These are phyloP conservation scores for Malthinus flaveolus DNA, from an alignment of 2,888 invertebrate genomes.

Conservation along the genomic window DNA sequence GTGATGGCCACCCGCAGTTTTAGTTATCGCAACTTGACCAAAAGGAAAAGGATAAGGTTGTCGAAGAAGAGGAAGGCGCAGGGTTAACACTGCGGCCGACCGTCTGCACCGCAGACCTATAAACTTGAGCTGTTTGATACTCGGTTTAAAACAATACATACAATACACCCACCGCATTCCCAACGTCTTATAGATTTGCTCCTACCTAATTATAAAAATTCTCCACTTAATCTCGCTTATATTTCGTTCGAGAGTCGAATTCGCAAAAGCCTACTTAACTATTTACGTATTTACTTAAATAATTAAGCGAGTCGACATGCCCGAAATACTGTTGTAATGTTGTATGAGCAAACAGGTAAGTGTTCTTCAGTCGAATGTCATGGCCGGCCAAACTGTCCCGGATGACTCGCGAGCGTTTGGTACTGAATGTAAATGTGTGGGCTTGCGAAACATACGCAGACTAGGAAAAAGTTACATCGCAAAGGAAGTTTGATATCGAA, in stretches of 20 bases:
- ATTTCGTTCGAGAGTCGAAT: neutral
- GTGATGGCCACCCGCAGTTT: slow-evolving; percentile 29
- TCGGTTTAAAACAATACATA: slow-evolving; percentile 13
- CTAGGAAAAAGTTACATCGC: slow-evolving; percentile 33
- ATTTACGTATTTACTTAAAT: slow-evolving; percentile 23
- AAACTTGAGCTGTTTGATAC: slow-evolving; percentile 20
- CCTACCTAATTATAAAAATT: slow-evolving; percentile 17
- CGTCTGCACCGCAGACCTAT: slow-evolving; percentile 32
- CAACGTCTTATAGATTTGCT: slow-evolving; percentile 29
- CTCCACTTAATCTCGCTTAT: slow-evolving; percentile 8
- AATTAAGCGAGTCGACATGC: slow-evolving; percentile 25
- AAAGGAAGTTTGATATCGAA: slow-evolving; percentile 49
- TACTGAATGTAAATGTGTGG: slow-evolving; percentile 33
- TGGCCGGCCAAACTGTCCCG: slow-evolving; percentile 34
- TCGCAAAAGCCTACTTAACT: too few relatives aligned
- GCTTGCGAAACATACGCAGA: slow-evolving; percentile 24
- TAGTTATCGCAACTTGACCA: slow-evolving; percentile 21
- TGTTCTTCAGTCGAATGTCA: slow-evolving; percentile 29
- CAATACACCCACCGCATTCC: slow-evolving; percentile 33
- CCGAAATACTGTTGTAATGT: slow-evolving; percentile 30
- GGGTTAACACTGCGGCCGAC: slow-evolving; percentile 24
- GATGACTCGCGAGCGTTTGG: slow-evolving; percentile 30
- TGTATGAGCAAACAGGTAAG: slow-evolving; percentile 29
- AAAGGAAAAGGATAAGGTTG: slow-evolving; percentile 23
- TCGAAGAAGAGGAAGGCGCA: slow-evolving; percentile 15